Base-by-base conservation (phyloP, 2,888 invertebrate species). In the Cyclophora punctaria region DNA sequence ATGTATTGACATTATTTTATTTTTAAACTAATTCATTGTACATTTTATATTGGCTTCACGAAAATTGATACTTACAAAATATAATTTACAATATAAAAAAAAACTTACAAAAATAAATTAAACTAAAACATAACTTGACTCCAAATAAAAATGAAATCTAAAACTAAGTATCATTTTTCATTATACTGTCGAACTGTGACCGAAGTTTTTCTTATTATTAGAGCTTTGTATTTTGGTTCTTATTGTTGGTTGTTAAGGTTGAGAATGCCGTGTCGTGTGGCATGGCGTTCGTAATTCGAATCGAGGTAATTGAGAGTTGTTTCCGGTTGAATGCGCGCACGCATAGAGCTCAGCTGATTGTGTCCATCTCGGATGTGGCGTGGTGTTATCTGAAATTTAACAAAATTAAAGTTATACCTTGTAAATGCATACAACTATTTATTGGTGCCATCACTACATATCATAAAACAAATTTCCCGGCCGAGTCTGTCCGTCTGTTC, bases 341-440 rank as follows among this genome's bases (percentile, higher is more conserved):
- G 57, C 57, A 47, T 46, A 58, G 51, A 59, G 57, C 62, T 67
- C 62, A 66, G 66, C 73, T 68, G 72, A 65, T 60, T 75, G 75
- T 68, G 73, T 63, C 66, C 20, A 42, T 42, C 42, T 42, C 53
- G 59, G 61, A 57, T 62, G 57, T 72, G 75, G 83, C 83, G 77
- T 75, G 67, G 73, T 85, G 86, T 86, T 87, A 87, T 85, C 86
- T 87, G 86, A 50, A 83, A 79, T 48, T 47, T 47, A 47, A 50
- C 63, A 52, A 59, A 43, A 46, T 44, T 5, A 34, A 44, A 37
- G 37, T 37, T 37, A 37, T 2, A 37, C 20, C 20, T 20, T 20
- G 20, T 20, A 20, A 20, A 20, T 20, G 20, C 20, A 20, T 20
- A 20, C 20, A 20, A 20, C 2, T 20, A 20, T 20, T 1, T 20